These are phyloP conservation scores for Ia io DNA, from an alignment of 2,113 vertebrate genomes.

Conservation along the genomic window DNA sequence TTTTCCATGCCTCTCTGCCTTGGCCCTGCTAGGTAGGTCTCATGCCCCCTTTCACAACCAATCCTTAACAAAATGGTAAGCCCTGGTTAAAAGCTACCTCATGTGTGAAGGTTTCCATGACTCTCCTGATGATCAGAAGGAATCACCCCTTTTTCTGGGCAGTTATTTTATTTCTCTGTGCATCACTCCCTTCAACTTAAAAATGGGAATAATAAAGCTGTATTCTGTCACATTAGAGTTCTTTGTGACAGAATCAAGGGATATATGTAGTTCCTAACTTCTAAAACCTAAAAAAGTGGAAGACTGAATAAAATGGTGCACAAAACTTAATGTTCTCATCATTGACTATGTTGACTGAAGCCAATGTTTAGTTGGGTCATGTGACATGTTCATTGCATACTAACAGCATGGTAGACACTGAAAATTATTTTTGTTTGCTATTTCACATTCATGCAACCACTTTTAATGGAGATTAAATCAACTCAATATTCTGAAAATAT, in stretches of 20 bases:
- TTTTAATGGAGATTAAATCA: conserved; percentile 45
- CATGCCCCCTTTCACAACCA: neutral
- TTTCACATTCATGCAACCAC: conserved; percentile 35
- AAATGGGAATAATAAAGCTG: neutral
- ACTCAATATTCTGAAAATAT: conserved; percentile 40
- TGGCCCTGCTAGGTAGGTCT: neutral
- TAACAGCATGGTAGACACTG: neutral
- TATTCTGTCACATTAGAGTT: conserved; percentile 9
- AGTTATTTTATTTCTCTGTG: neutral
- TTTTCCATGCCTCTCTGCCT: rapidly evolving
- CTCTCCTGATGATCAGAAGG: neutral
- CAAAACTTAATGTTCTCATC: neutral
- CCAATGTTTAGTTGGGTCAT: neutral
- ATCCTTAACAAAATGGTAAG: neutral
- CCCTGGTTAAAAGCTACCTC: neutral
- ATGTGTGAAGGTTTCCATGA: neutral
- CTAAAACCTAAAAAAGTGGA: neutral
- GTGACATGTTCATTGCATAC: neutral
- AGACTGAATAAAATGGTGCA: conserved; percentile 19
- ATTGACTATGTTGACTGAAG: conserved; percentile 7
- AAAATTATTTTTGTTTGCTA: conserved; percentile 43
- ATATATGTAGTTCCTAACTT: neutral
- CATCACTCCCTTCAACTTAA: neutral
- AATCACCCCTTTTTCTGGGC: neutral
- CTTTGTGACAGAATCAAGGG: neutral